These are phyloP conservation scores for Microctonus hyperodae DNA, from an alignment of 2,888 invertebrate genomes.

Conservation along the genomic window DNA sequence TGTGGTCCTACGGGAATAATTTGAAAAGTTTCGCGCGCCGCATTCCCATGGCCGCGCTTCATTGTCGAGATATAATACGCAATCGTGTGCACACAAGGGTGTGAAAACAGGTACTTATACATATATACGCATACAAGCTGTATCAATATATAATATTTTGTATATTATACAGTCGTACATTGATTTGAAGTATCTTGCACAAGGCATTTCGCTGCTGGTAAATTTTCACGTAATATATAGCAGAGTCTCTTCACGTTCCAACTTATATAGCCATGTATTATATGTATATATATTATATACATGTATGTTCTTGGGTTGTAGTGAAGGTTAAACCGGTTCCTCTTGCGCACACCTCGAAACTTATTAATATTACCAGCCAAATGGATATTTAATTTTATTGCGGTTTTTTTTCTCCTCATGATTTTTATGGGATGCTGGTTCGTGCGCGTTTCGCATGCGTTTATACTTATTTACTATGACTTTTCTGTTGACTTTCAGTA, in stretches of 20 bases:
- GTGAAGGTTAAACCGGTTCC: conserved; percentile 39
- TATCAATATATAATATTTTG: conserved; percentile 5
- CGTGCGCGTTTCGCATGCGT: background rate
- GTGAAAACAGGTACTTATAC: conserved; percentile 30
- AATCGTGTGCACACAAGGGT: conserved; percentile 37
- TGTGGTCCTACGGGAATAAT: conserved; percentile 54
- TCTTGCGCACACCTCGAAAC: conserved; percentile 31
- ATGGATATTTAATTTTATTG: conserved; percentile 37
- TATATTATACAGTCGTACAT: conserved; percentile 12
- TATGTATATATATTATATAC: background rate
- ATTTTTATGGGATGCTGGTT: conserved; percentile 10
- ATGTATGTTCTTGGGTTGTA: conserved; percentile 22
- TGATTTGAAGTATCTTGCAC: conserved; percentile 8
- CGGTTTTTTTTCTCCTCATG: conserved; percentile 4
- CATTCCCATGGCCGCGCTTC: conserved; percentile 38
- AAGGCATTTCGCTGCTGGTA: background rate
- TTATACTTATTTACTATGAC: no score
- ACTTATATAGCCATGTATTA: background rate
- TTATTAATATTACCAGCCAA: conserved; percentile 37
- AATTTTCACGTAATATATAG: background rate
- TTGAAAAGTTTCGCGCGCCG: conserved; percentile 46
- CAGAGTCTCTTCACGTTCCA: background rate
- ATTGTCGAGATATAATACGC: conserved; percentile 38
- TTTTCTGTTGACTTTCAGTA: conserved; percentile 14
- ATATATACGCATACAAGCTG: background rate